A percentile compares a stretch with the other conserved stretches of the same genome.
Evolutionary conservation across 2,888 invertebrate species (phyloP).

Genomic region (Macrosoma leucophasiata): DNA sequence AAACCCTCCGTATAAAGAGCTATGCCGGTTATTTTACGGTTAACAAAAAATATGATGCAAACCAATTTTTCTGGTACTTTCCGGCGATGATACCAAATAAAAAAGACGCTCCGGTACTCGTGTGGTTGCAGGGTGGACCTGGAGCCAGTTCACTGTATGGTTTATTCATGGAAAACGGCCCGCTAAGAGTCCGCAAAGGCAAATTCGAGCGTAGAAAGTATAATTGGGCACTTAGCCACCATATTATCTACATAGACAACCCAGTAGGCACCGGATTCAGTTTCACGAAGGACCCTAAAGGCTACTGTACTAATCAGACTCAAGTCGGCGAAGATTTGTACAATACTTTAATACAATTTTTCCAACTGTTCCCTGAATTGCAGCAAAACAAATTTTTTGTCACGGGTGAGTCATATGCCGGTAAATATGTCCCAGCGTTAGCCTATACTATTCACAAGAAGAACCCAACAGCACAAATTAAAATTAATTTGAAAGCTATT

Average conservation of each 20-base stretch:
- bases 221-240: conserved; percentile 87
- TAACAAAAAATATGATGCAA: conserved; percentile 83
- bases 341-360: conserved; percentile 86
- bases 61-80: conserved; percentile 95
- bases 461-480: conserved; percentile 77
- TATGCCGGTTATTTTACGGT: conserved; percentile 92
- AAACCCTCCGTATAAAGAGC: conserved; percentile 77
- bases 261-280: conserved; percentile 96
- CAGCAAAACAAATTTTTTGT: conserved; percentile 87
- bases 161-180: conserved; percentile 90
- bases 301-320: conserved; percentile 86
- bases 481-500: conserved; percentile 82
- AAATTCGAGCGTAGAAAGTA: conserved; percentile 78
- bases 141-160: conserved; percentile 88
- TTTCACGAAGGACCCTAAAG: conserved; percentile 84
- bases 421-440: conserved; percentile 85
- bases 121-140: conserved; percentile 93
- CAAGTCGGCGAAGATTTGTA: conserved; percentile 89
- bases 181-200: conserved; percentile 56
- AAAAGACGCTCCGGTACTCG: conserved; percentile 80
- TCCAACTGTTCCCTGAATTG: conserved; percentile 86
- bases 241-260: conserved; percentile 92
- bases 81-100: conserved; percentile 78
- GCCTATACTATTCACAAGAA: conserved; percentile 82
- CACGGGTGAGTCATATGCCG: conserved; percentile 93